Evolutionary conservation across 2,113 vertebrate genomes (phyloP), one percentile per base, ranked within the genome.

Genomic region (Eira barbara): DNA sequence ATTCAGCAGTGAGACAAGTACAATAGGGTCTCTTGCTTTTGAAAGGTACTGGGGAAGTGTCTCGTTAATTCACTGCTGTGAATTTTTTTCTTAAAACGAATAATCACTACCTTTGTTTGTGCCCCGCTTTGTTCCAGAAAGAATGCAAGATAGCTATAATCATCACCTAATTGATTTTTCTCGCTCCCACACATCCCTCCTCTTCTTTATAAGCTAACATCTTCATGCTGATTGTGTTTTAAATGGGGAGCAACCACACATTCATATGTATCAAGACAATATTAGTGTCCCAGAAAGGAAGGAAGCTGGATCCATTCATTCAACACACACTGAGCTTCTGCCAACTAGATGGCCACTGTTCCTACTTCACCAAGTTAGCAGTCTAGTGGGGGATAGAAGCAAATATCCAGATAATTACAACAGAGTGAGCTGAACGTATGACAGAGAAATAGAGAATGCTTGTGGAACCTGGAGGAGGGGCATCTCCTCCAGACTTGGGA

Each of bases 81-180:
- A 42, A 20, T 47, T 73, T 65, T 55, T 84, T 52, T 27, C 17
- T 61, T 74, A 73, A 92, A 86, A 89, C 52, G 71, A 79, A 91
- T 73, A 85, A 93, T 59, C 55, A 3, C 78, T 74, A 93, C 15
- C 67, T 95, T 71, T 96, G 63, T 88, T 55, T 74, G 67, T 45
- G 78, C 6, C 57, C 82, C 52, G 57, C 86, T 94, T 85, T 92
- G 94, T 89, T 85, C 67, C 61, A 42, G 42, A 74, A 86, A 86
- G 71, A 69, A 92, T 15, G 63, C 76, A 39, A 59, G 65, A 89
- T 15, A 91, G 55, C 74, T 90, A 15, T 79, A 95, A 95, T 93
- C 59, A 90, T 12, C 57, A 86, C 36, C 74, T 91, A 74, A 91
- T 87, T 55, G 92, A 59, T 73, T 91, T 92, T 85, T 89, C 82